Evolutionary conservation across 2,888 invertebrate genomes (phyloP), one percentile per base, ranked within the genome.

Genomic region (Lepeophtheirus nordmannii): DNA sequence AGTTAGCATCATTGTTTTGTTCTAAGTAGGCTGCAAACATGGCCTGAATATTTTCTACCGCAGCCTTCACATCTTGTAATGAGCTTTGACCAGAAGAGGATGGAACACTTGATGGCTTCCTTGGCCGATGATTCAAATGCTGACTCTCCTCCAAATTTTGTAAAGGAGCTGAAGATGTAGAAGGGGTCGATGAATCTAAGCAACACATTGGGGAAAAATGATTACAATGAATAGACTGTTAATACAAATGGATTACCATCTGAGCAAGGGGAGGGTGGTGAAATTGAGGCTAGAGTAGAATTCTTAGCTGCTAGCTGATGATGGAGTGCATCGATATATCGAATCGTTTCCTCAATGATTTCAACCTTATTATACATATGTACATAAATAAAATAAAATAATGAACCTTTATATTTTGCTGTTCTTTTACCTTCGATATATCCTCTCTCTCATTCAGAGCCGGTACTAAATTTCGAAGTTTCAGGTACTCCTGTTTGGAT

Each of bases 41-140:
- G 62, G 62, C 62, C 8, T 62, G 62, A 62, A 62, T 62, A 20
- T 62, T 62, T 41, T 62, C 62, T 39, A 62, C 62, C 1, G 62
- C 62, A 10, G 62, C 62, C 7, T 62, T 62, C n/a, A 62, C 39
- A 23, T 62, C 62, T 3, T 20, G 20, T 39, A 39, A 17, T 14
- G 62, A 62, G 53, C 53, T 46, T 46, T 8, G 53, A 46, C 53
- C 17, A 14, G 53, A 46, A 17, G 53, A 46, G 53, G 53, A 46
- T n/a, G 53, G 53, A 17, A 46, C 53, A n/a, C n/a, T n/a, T n/a
- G 53, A 17, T 46, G 53, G 53, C 17, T 46, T 46, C 14, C 53
- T 14, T n/a, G 17, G 5, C 5, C 53, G 53, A n/a, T 46, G 53
- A 46, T 46, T 46, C 53, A 46, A 17, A 17, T 17, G 53, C 17